A percentile compares a stretch with the other conserved stretches of the same genome.
Conservation (phyloP, 1,140 invertebrate genomes). For the Psix sp. region DNA sequence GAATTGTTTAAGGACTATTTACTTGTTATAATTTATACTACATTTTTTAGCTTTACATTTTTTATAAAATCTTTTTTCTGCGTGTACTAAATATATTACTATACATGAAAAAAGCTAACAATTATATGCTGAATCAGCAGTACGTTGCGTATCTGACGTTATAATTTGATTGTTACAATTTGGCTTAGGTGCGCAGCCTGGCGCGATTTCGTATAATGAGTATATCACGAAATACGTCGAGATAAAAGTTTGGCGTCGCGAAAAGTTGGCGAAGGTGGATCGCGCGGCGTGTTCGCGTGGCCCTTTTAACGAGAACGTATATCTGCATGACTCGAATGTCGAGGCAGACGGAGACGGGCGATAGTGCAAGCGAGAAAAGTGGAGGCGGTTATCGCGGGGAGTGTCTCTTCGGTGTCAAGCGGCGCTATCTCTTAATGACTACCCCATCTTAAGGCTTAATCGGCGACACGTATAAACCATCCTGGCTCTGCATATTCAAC, state of each 20-base stretch:
- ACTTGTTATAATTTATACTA: too few species aligned
- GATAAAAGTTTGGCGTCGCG: slow-evolving; percentile 56
- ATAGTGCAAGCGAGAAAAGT: slow-evolving; percentile 16
- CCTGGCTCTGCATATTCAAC: slow-evolving; percentile 74
- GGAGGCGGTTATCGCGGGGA: slow-evolving; percentile 64
- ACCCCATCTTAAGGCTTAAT: slow-evolving; percentile 75
- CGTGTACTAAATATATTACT: too few species aligned
- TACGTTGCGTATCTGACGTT: slow-evolving; percentile 11
- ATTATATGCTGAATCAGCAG: slow-evolving; percentile 16
- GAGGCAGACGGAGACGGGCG: slow-evolving; percentile 11
- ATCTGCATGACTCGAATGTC: slow-evolving; percentile 45
- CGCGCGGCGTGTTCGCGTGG: slow-evolving; percentile 52
- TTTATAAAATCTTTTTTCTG: too few species aligned
- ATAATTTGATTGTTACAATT: slow-evolving; percentile 40
- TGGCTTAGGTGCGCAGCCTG: slow-evolving; percentile 1
- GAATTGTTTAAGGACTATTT: too few species aligned
- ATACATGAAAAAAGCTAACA: slow-evolving; percentile 9
- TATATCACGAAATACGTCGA: slow-evolving; percentile 53
- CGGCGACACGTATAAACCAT: slow-evolving; percentile 76
- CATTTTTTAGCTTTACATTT: too few species aligned
- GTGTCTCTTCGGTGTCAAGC: slow-evolving; percentile 72
- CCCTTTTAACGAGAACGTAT: slow-evolving; percentile 54
- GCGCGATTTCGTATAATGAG: slow-evolving; percentile 43
- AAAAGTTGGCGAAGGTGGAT: slow-evolving; percentile 52
- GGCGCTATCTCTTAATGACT: slow-evolving; percentile 75